Evolutionary conservation across 2,113 vertebrate species (phyloP), one percentile per base, ranked within the genome.

Genomic region (Ptychochromis oligacanthus): DNA sequence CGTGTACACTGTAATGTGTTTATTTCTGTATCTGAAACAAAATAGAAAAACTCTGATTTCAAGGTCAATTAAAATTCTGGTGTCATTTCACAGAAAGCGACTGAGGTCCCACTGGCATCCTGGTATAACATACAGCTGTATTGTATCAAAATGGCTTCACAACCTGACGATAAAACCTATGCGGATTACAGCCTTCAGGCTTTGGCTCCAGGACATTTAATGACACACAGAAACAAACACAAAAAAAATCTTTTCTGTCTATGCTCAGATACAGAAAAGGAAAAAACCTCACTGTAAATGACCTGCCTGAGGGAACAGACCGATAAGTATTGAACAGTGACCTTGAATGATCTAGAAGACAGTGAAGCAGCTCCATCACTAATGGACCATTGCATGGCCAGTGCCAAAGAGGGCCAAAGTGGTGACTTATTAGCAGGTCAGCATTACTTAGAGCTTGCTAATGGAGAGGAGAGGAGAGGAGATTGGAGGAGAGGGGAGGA

Each of bases 11-110:
- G 0, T 28, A 70, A 52, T 13, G 17, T 20, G 17, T 31, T 70
- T 18, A 52, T 52, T 70, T 20, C 43, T 49, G 43, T 76, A 20
- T 49, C 28, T 10, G 18, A 56, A 56, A 79, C 64, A 24, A 2
- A 57, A 75, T 7, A 83, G 57, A 58, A 78, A 85, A 81, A 70
- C 87, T 87, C 81, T 75, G 62, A 85, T 89, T 91, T 93, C 78
- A 57, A 82, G 87, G 76, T 91, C 82, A 82, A 76, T 91, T 90
- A 88, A 84, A 65, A 88, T 92, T 91, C 83, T 83, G 84, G 83
- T 82, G 77, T 93, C 79, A 82, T 91, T 91, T 89, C 83, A 72
- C 88, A 83, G 83, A 79, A 89, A 80, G 52, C 72, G 72, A 38
- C 72, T 28, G 24, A 58, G 36, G 58, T 61, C 87, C 52, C 65